Conservation (phyloP, 2,888 invertebrate genomes). For the Morinoia aosen region DNA sequence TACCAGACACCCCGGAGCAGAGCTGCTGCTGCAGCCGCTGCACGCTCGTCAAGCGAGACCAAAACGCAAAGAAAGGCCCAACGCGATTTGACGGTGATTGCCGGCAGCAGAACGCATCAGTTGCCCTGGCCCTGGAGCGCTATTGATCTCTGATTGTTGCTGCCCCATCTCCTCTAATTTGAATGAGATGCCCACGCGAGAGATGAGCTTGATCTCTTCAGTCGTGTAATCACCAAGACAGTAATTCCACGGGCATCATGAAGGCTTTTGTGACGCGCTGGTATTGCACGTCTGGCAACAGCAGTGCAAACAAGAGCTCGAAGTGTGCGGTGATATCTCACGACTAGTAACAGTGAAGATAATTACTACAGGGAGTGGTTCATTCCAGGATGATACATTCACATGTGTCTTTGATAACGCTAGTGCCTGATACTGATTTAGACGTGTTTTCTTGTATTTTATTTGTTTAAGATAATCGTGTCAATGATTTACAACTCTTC, state of each 20-base stretch:
- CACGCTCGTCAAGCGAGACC: conserved; percentile 16
- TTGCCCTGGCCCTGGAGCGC: neutral
- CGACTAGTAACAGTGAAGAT: neutral
- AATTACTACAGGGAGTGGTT: neutral
- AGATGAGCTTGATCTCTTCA: neutral
- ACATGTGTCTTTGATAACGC: neutral
- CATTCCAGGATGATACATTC: neutral
- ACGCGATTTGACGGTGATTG: conserved; percentile 40
- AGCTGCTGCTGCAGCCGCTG: neutral
- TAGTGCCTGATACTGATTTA: neutral
- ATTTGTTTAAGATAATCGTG: neutral
- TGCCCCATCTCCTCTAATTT: conserved; percentile 13
- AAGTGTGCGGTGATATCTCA: neutral
- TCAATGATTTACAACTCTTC: too few species aligned
- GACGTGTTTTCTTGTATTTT: neutral
- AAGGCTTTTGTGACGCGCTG: neutral
- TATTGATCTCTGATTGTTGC: conserved; percentile 21
- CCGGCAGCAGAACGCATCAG: neutral
- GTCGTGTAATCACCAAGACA: conserved; percentile 6
- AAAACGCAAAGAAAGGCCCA: neutral
- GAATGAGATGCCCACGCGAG: conserved; percentile 38
- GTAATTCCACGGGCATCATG: neutral
- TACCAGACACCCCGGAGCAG: neutral
- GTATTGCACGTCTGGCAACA: neutral
- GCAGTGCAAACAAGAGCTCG: neutral